Evolutionary conservation across 2,113 vertebrate species (phyloP).

Genomic region (Cryptomyrus ogoouensis): DNA sequence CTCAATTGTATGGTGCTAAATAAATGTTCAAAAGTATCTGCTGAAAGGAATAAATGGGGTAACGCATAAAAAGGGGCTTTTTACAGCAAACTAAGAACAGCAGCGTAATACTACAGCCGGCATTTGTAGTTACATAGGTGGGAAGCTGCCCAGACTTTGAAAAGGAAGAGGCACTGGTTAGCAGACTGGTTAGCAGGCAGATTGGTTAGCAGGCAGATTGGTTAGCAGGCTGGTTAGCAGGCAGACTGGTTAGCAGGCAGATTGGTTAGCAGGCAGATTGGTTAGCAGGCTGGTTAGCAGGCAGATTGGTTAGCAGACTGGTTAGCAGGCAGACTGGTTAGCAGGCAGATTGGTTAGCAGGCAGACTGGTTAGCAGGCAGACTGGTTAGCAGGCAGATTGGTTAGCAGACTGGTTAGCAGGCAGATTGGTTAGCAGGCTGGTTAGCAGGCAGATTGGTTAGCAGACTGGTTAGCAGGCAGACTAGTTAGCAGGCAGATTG

Average conservation of each 20-base stretch:
- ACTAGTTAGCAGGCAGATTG: not conserved
- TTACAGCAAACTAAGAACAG: not conserved
- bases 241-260: not conserved
- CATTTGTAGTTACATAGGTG: not conserved
- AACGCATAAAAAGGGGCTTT: not conserved
- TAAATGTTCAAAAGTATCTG: not conserved
- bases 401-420: too few relatives aligned
- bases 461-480: not conserved
- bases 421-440: too few relatives aligned
- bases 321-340: not conserved
- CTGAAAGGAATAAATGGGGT: not conserved
- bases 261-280: too few relatives aligned
- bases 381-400: not conserved
- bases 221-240: too few relatives aligned
- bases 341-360: too few relatives aligned
- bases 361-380: too few relatives aligned
- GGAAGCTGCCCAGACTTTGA: not conserved
- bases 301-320: too few relatives aligned
- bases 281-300: too few relatives aligned
- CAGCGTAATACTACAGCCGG: not conserved
- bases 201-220: not conserved
- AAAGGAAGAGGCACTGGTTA: not conserved
- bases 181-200: not conserved
- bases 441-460: not conserved
- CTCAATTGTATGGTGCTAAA: not conserved